Evolutionary conservation across 1,140 invertebrate genomes (phyloP).

Genomic region (Zaprionus inermis): DNA sequence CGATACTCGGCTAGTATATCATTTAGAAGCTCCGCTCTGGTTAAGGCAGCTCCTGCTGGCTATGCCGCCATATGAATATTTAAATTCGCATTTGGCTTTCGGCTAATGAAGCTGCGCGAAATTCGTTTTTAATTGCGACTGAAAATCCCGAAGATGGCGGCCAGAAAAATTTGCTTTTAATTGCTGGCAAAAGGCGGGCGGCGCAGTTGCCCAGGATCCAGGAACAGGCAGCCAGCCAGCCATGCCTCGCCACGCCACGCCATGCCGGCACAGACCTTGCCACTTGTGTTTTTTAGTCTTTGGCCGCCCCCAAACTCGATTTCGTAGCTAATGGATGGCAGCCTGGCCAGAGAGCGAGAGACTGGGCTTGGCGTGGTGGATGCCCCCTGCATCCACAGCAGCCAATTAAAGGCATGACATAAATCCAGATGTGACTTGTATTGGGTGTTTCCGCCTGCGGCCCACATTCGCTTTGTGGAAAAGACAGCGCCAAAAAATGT

Average conservation of each 20-base stretch:
- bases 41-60: conserved; percentile 1
- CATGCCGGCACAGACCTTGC: conserved; percentile 36
- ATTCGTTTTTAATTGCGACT: conserved; percentile 79
- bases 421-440: conserved; percentile 84
- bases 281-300: conserved; percentile 75
- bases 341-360: conserved; percentile 29
- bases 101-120: conserved; percentile 78
- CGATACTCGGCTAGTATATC: conserved; percentile 42
- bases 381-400: conserved; percentile 79
- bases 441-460: conserved; percentile 84
- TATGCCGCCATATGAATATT: conserved; percentile 76
- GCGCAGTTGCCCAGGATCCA: conserved; percentile 17
- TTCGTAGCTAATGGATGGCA: conserved; percentile 78
- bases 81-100: conserved; percentile 57
- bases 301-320: conserved; percentile 65
- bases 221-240: neutral
- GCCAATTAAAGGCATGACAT: conserved; percentile 84
- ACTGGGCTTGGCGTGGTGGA: too few relatives aligned
- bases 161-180: conserved; percentile 78
- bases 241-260: neutral
- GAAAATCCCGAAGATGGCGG: conserved; percentile 74
- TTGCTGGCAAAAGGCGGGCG: conserved; percentile 53
- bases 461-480: conserved; percentile 69
- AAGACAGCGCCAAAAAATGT: conserved; percentile 75
- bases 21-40: conserved; percentile 15